These are phyloP conservation scores for Cettia cetti DNA, from an alignment of 2,113 vertebrate genomes.

Conservation along the genomic window DNA sequence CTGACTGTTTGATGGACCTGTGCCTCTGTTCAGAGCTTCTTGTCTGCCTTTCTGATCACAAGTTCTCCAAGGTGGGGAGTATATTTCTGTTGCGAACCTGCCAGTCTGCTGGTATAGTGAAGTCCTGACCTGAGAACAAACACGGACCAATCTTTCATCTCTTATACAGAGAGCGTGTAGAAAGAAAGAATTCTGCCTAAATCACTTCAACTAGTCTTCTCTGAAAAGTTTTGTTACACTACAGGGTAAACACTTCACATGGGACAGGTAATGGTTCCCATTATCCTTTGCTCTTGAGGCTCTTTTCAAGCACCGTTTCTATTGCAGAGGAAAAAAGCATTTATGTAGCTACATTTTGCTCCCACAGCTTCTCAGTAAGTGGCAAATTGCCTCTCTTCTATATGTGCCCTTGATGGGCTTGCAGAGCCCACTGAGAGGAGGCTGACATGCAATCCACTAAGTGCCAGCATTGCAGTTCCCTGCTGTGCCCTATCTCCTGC, in stretches of 20 bases:
- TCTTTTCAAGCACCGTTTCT: background rate
- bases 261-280: background rate
- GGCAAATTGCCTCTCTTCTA: background rate
- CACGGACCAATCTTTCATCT: background rate
- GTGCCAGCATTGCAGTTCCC: background rate
- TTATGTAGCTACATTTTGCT: background rate
- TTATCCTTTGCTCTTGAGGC: background rate
- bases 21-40: background rate
- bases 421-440: slow-evolving; percentile 1
- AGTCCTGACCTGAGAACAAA: background rate
- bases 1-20: background rate
- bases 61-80: background rate
- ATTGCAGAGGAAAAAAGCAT: background rate
- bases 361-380: background rate
- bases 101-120: background rate
- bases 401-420: slow-evolving; percentile 4
- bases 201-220: background rate
- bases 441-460: background rate
- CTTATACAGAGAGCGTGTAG: rapidly evolving
- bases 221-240: background rate
- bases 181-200: background rate
- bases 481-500: slow-evolving; percentile 23
- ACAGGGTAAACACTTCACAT: background rate
- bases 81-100: background rate
- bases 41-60: background rate